These are phyloP conservation scores for Centropyge bicolor DNA, from an alignment of 2,797 vertebrate genomes.

Conservation along the genomic window DNA sequence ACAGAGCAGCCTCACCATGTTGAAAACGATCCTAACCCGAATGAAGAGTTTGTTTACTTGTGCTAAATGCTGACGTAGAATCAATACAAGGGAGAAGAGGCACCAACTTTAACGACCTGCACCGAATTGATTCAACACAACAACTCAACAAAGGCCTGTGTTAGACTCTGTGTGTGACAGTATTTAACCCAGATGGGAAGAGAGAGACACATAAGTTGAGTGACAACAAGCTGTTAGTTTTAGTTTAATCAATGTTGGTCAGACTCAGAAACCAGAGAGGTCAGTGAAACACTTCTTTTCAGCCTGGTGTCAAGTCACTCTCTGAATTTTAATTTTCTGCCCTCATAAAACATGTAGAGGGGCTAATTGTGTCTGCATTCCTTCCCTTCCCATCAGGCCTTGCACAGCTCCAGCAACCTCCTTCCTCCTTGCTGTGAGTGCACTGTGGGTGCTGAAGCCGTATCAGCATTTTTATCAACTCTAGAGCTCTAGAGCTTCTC, in stretches of 20 bases:
- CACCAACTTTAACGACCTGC: constrained; percentile 13
- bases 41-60: constrained; percentile 30
- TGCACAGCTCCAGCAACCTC: background rate
- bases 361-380: background rate
- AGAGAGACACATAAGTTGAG: background rate
- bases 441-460: background rate
- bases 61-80: constrained; percentile 27
- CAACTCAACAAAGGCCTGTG: background rate
- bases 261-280: no score
- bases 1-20: background rate
- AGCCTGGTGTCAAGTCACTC: background rate
- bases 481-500: no score
- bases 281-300: no score
- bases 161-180: background rate
- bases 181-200: background rate
- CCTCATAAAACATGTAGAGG: background rate
- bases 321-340: no score
- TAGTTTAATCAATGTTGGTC: background rate
- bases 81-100: constrained; percentile 34
- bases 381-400: background rate
- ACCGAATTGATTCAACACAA: constrained; percentile 12
- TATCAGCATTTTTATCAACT: background rate
- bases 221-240: background rate
- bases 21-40: constrained; percentile 30
- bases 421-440: no score